Conservation (phyloP, 2,888 invertebrate genomes). For the Mactromeris polynyma region DNA sequence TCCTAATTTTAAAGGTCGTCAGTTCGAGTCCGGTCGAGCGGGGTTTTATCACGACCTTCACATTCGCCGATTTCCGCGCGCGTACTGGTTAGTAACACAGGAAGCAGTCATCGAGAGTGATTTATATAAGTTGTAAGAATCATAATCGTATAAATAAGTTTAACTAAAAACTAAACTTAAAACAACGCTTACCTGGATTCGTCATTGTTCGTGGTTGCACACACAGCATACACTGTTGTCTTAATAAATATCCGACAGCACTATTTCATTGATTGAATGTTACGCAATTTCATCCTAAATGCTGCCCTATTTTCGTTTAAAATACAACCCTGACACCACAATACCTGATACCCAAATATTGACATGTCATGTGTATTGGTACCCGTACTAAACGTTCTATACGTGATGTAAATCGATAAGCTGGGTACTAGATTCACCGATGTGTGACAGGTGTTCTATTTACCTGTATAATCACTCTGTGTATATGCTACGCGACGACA, state of each 20-base stretch:
- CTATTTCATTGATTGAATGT: background rate
- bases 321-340: background rate
- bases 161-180: background rate
- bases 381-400: background rate
- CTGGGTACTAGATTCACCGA: slow-evolving; percentile 17
- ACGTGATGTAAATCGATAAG: background rate
- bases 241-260: background rate
- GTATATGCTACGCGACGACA: slow-evolving; percentile 3
- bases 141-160: too few species aligned
- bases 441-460: slow-evolving; percentile 23
- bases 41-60: too few species aligned
- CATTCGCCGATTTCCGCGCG: too few species aligned
- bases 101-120: too few species aligned
- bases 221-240: background rate
- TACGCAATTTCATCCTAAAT: background rate
- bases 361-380: background rate
- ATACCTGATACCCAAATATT: slow-evolving; percentile 4
- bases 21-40: too few species aligned
- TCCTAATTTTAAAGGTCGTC: too few species aligned
- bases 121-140: too few species aligned
- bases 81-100: too few species aligned
- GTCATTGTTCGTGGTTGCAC: background rate
- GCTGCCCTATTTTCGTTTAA: background rate
- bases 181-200: background rate
- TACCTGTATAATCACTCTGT: slow-evolving; percentile 22